A percentile compares a stretch with the other conserved stretches of the same genome.
These are phyloP conservation scores for Dipus sagitta DNA, from an alignment of 2,797 vertebrate species.

Conservation along the genomic window DNA sequence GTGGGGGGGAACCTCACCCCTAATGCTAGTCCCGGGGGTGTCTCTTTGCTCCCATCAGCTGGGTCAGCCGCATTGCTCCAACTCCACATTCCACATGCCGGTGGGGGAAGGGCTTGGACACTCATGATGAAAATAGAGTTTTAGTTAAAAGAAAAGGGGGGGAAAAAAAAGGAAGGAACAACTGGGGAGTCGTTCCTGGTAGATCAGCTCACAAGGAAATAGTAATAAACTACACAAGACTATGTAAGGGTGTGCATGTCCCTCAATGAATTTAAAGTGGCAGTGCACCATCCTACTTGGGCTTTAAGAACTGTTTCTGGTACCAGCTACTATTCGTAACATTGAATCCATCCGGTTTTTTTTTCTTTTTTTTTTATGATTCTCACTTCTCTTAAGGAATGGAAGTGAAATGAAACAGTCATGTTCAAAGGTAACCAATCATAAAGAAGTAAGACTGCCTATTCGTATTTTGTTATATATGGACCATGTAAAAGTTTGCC, in stretches of 20 bases:
- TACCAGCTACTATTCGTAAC: constrained; percentile 58
- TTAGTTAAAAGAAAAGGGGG: constrained; percentile 76
- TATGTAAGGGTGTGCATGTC: constrained; percentile 39
- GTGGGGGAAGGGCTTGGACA: constrained; percentile 81
- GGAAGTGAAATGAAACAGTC: constrained; percentile 28
- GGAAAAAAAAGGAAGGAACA: constrained; percentile 60
- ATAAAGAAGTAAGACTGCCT: neutral
- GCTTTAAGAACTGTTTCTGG: constrained; percentile 76
- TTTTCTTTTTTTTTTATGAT: neutral
- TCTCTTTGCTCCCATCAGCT: constrained; percentile 62
- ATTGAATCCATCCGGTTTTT: constrained; percentile 60
- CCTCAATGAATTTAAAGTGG: constrained; percentile 72
- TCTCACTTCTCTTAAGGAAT: constrained; percentile 22
- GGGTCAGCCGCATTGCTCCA: constrained; percentile 76
- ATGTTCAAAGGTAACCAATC: constrained; percentile 18
- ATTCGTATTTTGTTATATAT: neutral
- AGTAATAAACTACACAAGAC: constrained; percentile 59
- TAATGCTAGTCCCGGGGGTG: constrained; percentile 41
- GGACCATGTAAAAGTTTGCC: constrained; percentile 16
- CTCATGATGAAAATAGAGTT: constrained; percentile 79
- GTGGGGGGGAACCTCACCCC: too few species aligned
- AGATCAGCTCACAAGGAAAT: constrained; percentile 78
- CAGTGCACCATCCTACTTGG: constrained; percentile 37
- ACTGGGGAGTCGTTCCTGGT: constrained; percentile 63
- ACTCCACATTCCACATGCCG: constrained; percentile 80